Conservation (phyloP, 2,113 vertebrate genomes). For the Phodopus roborovskii region DNA sequence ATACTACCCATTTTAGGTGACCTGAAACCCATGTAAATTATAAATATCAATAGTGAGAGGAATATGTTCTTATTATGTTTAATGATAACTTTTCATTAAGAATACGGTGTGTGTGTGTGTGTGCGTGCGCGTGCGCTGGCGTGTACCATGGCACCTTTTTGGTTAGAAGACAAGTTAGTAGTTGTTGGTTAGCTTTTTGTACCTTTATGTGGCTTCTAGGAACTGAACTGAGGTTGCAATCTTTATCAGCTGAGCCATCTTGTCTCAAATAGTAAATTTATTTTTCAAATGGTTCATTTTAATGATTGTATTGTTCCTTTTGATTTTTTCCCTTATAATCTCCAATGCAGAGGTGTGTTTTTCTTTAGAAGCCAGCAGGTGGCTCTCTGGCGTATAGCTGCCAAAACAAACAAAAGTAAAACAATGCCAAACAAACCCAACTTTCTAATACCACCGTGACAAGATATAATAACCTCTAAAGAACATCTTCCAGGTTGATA, state of each 20-base stretch:
- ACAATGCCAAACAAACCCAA: background rate
- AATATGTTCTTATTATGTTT: background rate
- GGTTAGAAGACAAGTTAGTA: background rate
- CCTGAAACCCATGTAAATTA: background rate
- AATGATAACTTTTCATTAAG: background rate
- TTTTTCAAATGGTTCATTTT: background rate
- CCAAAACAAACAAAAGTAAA: background rate
- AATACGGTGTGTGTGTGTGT: background rate
- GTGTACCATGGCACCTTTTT: background rate
- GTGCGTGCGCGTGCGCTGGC: background rate
- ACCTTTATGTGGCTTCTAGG: background rate
- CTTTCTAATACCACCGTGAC: background rate
- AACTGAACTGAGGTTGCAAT: background rate
- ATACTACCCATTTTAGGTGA: background rate
- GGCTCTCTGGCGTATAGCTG: constrained; percentile 63
- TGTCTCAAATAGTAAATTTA: background rate
- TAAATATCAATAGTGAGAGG: background rate
- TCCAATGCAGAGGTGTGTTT: background rate
- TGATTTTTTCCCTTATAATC: background rate
- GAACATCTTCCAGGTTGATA: constrained; percentile 49
- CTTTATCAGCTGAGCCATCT: background rate
- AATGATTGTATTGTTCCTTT: background rate
- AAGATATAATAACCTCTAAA: background rate
- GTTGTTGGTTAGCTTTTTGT: background rate
- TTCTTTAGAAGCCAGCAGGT: constrained; percentile 64